Conservation (phyloP, 92 coral and sea anemone species). For the Montipora capitata region DNA sequence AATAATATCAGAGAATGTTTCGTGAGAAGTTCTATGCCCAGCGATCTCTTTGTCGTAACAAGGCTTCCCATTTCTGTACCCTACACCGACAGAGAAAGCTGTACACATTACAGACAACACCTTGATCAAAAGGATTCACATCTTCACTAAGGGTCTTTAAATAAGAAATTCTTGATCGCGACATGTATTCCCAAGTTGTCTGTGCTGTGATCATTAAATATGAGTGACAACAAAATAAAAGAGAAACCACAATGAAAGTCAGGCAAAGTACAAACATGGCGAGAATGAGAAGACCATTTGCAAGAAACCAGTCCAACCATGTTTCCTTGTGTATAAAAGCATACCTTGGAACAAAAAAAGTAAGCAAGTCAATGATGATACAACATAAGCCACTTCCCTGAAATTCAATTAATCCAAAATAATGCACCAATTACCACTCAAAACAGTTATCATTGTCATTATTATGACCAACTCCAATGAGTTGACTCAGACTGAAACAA, state of each 20-base stretch:
- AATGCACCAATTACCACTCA: no score
- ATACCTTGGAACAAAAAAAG: slow-evolving; percentile 66
- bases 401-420: no score
- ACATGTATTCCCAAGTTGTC: slow-evolving; percentile 99
- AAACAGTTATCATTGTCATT: no score
- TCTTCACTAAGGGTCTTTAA: slow-evolving; percentile 95
- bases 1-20: no score
- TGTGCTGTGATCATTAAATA: slow-evolving; percentile 95
- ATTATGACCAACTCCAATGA: no score
- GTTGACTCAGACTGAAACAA: no score
- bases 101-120: slow-evolving; percentile 89
- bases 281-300: slow-evolving; percentile 85
- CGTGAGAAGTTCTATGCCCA: slow-evolving; percentile 73
- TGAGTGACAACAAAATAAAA: slow-evolving; percentile 93
- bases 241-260: slow-evolving; percentile 85
- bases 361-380: background rate
- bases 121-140: slow-evolving; percentile 98
- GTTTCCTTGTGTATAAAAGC: slow-evolving; percentile 88
- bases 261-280: slow-evolving; percentile 85
- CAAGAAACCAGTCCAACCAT: slow-evolving; percentile 94
- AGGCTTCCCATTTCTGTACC: slow-evolving; percentile 94
- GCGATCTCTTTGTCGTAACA: slow-evolving; percentile 83
- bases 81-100: slow-evolving; percentile 92
- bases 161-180: slow-evolving; percentile 97
- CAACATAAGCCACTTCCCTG: background rate